Base-by-base conservation (phyloP, 2,888 invertebrate species). In the Melanostoma scalare region DNA sequence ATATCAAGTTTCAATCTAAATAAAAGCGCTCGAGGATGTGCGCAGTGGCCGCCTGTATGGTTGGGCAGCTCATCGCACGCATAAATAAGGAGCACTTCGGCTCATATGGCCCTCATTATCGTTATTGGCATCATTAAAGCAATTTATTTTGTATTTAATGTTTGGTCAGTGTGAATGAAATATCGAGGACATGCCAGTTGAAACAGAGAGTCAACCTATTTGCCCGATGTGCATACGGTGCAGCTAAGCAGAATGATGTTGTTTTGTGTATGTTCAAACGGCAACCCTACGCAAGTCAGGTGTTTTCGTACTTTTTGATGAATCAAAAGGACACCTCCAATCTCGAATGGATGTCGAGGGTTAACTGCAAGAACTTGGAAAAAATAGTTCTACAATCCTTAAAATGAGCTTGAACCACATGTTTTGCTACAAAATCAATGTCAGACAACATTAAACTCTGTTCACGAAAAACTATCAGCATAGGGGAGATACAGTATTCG, bases 1-100 rank as follows among this genome's bases (percentile, higher is more conserved):
- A 90, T 90, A 90, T 90, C 90, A 89, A 90, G 90, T 90, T 90
- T 90, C 90, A 89, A 90, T 90, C 90, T 88, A 88, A 86, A 89
- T 89, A 80, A 85, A 75, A 75, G 55, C 79, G 74, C 84, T 79
- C 67, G 84, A 84, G 84, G 79, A 75, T 69, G 67, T 79, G 84
- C 79, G 61, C 79, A 75, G 67, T 84, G 75, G 67, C 72, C 61
- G 74, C 60, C 55, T 71, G 48, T 63, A 58, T 6, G 40, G 42
- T 53, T 65, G 50, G 58, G 44, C 58, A 48, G 67, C 65, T 53
- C 76, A 60, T 81, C 72, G 71, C 38, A 80, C 58, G 75, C 65
- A 85, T 81, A 73, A 76, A 73, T 73, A 82, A 73, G 71, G 71
- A 76, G 72, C 80, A 63, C 58, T 71, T 68, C 84, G 48, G 76